These are phyloP conservation scores for Varanus komodoensis DNA, from an alignment of 2,113 vertebrate genomes.

Conservation along the genomic window DNA sequence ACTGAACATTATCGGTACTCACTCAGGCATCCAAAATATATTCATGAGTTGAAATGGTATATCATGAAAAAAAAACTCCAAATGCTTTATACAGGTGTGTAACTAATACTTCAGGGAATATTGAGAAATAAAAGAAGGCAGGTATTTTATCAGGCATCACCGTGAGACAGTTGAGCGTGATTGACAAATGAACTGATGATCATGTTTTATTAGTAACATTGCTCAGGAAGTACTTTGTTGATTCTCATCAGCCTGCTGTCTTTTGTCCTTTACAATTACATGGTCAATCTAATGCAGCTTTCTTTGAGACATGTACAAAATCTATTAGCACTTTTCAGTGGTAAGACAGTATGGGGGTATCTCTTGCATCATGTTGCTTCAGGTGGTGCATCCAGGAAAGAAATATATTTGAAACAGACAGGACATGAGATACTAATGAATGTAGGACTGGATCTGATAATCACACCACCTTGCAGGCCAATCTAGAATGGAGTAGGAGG, in stretches of 20 bases:
- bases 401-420: constrained; percentile 50
- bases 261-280: constrained; percentile 51
- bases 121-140: constrained; percentile 67
- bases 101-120: constrained; percentile 71
- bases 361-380: constrained; percentile 50
- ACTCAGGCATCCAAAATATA: constrained; percentile 70
- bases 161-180: constrained; percentile 35
- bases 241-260: constrained; percentile 58
- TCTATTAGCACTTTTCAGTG: constrained; percentile 53
- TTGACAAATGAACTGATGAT: constrained; percentile 66
- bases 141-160: constrained; percentile 63
- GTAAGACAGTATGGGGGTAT: constrained; percentile 28
- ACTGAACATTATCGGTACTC: constrained; percentile 59
- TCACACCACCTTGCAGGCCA: not conserved
- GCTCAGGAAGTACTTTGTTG: constrained; percentile 64
- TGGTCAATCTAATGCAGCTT: constrained; percentile 57
- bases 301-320: constrained; percentile 54
- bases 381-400: constrained; percentile 35
- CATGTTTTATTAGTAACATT: constrained; percentile 62
- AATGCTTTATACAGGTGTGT: constrained; percentile 65
- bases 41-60: constrained; percentile 70
- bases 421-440: constrained; percentile 57
- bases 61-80: constrained; percentile 65
- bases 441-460: not conserved
- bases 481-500: not conserved